Percentiles rank a stretch among this genome's conserved stretches.
Evolutionary conservation across 2,113 vertebrate species (phyloP).

Genomic region (Myotis davidii): DNA sequence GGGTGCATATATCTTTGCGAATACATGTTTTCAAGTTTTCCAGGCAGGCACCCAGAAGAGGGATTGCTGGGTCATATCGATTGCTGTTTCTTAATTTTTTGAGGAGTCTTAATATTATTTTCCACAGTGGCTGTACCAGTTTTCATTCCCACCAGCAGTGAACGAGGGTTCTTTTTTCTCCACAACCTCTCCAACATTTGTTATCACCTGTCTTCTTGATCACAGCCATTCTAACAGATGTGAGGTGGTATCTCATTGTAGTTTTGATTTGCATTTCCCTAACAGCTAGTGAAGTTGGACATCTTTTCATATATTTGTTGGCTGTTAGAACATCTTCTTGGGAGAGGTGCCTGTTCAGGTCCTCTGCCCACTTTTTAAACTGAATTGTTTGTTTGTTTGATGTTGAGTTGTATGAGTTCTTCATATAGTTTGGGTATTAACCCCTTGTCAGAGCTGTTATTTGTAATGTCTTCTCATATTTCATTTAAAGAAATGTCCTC

Average conservation of each 20-base stretch:
- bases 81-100: not conserved
- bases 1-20: not conserved
- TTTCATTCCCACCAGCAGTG: not conserved
- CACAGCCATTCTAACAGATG: not conserved
- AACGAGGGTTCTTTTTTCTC: not conserved
- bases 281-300: not conserved
- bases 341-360: not conserved
- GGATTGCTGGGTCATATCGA: not conserved
- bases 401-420: not conserved
- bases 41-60: not conserved
- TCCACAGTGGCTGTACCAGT: not conserved
- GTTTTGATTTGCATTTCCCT: not conserved
- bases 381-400: not conserved
- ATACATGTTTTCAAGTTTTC: not conserved
- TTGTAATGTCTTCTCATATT: constrained; percentile 3
- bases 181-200: not conserved
- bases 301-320: not conserved
- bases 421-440: not conserved
- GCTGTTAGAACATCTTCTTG: not conserved
- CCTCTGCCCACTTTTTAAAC: not conserved
- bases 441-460: not conserved
- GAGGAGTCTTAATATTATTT: not conserved
- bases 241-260: not conserved
- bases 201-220: not conserved
- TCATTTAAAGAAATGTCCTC: constrained; percentile 49